Conservation (phyloP, 2,797 vertebrate species). For the Acipenser transmontanus region DNA sequence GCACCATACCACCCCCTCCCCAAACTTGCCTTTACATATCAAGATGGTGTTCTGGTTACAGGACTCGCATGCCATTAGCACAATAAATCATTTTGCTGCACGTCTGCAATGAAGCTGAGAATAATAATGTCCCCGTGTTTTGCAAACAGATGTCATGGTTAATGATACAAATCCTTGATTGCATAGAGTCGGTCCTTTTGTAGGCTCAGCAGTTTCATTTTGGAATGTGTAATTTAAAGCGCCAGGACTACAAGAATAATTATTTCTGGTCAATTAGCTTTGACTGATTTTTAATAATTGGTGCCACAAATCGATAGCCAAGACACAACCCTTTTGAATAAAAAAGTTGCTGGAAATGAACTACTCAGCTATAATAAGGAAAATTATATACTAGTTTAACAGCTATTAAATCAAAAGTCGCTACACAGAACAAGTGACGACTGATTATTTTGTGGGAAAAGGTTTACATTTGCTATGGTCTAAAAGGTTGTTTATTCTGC, state of each 20-base stretch:
- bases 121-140: slow-evolving; percentile 7
- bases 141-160: not conserved
- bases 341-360: not conserved
- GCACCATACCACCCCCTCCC: too few relatives aligned
- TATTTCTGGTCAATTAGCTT: slow-evolving; percentile 1
- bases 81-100: too few relatives aligned
- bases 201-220: not conserved
- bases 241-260: not conserved
- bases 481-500: too few relatives aligned
- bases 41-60: too few relatives aligned
- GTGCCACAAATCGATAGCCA: not conserved
- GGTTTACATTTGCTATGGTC: slow-evolving; percentile 11
- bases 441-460: too few relatives aligned
- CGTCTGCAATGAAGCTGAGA: too few relatives aligned
- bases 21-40: too few relatives aligned
- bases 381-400: not conserved
- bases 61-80: too few relatives aligned
- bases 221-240: not conserved
- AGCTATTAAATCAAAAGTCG: not conserved
- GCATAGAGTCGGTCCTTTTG: not conserved
- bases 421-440: too few relatives aligned
- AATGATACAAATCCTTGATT: not conserved
- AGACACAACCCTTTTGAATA: not conserved
- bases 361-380: not conserved
- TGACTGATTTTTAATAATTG: slow-evolving; percentile 4